Conservation (phyloP, 1,140 invertebrate species). For the Heliconius hermathena region DNA sequence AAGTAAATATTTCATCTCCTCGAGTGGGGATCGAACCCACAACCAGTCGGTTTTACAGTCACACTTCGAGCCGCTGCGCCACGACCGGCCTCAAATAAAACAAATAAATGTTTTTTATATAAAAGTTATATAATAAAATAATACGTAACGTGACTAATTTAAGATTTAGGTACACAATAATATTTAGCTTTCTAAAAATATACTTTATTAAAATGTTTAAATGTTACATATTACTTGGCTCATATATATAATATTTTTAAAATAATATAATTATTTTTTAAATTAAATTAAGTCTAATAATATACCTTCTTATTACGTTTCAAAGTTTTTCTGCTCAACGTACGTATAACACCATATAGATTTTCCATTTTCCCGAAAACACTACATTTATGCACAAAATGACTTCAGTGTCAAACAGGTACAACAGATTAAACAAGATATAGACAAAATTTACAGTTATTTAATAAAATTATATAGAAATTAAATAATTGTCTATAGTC, state of each 20-base stretch:
- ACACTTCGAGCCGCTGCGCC: no score
- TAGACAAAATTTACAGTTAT: background rate
- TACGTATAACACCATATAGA: conserved; percentile 71
- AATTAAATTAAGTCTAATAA: no score
- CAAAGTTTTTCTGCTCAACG: conserved; percentile 70
- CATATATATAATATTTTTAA: no score
- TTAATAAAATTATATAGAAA: conserved; percentile 24
- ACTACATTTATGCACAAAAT: conserved; percentile 40
- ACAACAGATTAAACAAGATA: background rate
- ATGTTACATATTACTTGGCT: no score
- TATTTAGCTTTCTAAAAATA: background rate
- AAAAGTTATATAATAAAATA: background rate
- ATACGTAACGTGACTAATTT: background rate
- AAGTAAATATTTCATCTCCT: no score
- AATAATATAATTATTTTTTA: no score
- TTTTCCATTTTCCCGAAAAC: conserved; percentile 61
- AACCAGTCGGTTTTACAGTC: no score
- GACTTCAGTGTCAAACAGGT: background rate
- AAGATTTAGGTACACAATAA: background rate
- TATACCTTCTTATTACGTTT: conserved; percentile 68
- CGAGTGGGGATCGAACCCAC: no score
- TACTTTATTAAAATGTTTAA: background rate
- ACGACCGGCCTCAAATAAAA: no score
- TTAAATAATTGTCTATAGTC: conserved; percentile 32
- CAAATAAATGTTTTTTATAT: background rate